Conservation (phyloP, 2,797 vertebrate species). For the Spheniscus humboldti region DNA sequence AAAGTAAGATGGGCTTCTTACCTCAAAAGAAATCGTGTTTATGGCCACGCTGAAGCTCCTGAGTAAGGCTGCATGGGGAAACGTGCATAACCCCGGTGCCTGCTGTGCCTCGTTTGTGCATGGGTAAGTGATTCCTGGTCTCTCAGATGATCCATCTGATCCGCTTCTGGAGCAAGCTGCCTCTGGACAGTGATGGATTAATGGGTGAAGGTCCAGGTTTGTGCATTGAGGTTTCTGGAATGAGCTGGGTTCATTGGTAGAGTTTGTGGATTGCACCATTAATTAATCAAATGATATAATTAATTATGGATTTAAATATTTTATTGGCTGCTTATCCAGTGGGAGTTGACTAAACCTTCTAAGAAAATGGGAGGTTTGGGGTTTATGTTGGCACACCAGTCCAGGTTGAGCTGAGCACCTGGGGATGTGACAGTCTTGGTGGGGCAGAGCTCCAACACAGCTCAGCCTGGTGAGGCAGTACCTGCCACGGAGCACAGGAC, state of each 20-base stretch:
- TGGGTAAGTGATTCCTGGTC: neutral
- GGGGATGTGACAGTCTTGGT: no score
- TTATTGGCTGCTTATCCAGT: neutral
- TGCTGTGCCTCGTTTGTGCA: neutral
- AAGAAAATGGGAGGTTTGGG: neutral
- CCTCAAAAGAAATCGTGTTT: neutral
- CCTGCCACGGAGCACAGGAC: fast-evolving
- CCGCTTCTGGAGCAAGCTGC: neutral
- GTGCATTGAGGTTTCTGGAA: neutral
- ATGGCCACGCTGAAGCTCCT: neutral
- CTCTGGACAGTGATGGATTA: neutral
- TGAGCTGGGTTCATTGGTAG: fast-evolving
- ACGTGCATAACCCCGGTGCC: fast-evolving
- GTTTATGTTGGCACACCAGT: neutral
- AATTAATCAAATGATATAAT: neutral
- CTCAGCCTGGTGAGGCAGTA: neutral
- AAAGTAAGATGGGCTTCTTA: neutral
- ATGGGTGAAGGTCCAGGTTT: neutral
- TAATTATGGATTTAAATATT: neutral
- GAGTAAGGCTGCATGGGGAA: neutral
- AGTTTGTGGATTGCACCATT: neutral
- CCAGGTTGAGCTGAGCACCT: neutral
- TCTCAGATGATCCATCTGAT: neutral
- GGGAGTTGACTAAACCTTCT: neutral
- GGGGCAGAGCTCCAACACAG: neutral